Evolutionary conservation across 2,797 vertebrate species (phyloP).

Genomic region (Octomys mimax): DNA sequence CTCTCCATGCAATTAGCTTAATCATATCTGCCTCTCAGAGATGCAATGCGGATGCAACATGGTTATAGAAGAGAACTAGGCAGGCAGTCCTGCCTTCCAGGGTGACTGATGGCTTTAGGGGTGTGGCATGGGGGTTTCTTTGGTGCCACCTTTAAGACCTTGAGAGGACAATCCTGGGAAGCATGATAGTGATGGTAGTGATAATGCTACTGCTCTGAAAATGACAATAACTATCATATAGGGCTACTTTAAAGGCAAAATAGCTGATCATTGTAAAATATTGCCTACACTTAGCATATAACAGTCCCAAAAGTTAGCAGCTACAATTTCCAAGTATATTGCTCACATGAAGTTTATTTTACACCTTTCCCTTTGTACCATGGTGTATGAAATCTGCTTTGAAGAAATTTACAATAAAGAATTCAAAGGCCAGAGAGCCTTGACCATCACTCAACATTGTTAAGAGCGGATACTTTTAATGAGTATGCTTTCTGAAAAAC

Average conservation of each 20-base stretch:
- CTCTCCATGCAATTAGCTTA: background rate
- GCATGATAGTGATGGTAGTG: background rate
- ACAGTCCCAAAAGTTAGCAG: background rate
- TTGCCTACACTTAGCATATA: background rate
- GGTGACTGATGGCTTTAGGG: accelerated
- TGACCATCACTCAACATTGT: background rate
- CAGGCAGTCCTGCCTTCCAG: background rate
- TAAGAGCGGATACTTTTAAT: background rate
- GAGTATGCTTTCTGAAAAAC: background rate
- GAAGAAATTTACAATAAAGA: background rate
- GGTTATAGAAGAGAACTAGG: background rate
- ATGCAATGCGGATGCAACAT: background rate
- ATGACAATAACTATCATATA: background rate
- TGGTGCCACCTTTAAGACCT: background rate
- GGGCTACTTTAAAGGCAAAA: background rate
- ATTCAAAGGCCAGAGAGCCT: background rate
- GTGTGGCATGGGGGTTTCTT: background rate
- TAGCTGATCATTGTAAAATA: background rate
- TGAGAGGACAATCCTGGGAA: background rate
- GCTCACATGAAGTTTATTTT: background rate
- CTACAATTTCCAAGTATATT: background rate
- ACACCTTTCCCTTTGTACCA: background rate
- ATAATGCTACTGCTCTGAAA: background rate
- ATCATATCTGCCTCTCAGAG: background rate
- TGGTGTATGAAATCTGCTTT: background rate